Conservation (phyloP, 2,888 invertebrate species). For the Pterobdella sp. region DNA sequence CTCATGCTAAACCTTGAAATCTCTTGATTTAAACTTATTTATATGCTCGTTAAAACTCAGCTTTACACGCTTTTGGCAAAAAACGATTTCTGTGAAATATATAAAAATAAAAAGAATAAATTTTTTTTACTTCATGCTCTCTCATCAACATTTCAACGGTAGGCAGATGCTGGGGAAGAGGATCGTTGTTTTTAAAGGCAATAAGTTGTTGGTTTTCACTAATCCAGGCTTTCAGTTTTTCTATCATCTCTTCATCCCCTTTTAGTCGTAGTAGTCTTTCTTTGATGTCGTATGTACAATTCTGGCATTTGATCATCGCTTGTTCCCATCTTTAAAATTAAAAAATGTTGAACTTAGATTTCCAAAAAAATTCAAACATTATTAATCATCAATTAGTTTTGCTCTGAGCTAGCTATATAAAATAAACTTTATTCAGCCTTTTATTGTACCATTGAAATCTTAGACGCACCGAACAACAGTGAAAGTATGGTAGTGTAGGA, state of each 20-base stretch:
- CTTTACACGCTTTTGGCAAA: no score
- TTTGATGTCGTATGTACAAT: slow-evolving; percentile 41
- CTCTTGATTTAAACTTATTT: no score
- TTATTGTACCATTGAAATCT: neutral
- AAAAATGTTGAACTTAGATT: neutral
- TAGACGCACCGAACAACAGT: slow-evolving; percentile 48
- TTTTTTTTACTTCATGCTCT: slow-evolving; percentile 48
- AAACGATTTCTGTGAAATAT: no score
- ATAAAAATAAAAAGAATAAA: no score
- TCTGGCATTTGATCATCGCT: slow-evolving; percentile 7
- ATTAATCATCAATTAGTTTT: no score
- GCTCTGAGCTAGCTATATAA: neutral
- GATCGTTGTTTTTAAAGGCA: slow-evolving; percentile 48
- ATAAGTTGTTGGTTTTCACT: slow-evolving; percentile 49
- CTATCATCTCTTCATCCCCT: slow-evolving; percentile 48
- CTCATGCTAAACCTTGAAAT: no score
- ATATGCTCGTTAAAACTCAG: no score
- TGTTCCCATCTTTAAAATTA: slow-evolving; percentile 19
- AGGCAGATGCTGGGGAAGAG: slow-evolving; percentile 48
- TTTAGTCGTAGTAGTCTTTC: slow-evolving; percentile 46
- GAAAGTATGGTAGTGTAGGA: slow-evolving; percentile 51
- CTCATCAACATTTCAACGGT: slow-evolving; percentile 48
- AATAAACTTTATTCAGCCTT: no score
- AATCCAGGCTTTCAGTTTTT: slow-evolving; percentile 48
- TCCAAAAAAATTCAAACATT: no score